phyloP scores from a whole-genome alignment of 1,140 invertebrate genomes.

The Brachionus asplanchnoidis region DNA sequence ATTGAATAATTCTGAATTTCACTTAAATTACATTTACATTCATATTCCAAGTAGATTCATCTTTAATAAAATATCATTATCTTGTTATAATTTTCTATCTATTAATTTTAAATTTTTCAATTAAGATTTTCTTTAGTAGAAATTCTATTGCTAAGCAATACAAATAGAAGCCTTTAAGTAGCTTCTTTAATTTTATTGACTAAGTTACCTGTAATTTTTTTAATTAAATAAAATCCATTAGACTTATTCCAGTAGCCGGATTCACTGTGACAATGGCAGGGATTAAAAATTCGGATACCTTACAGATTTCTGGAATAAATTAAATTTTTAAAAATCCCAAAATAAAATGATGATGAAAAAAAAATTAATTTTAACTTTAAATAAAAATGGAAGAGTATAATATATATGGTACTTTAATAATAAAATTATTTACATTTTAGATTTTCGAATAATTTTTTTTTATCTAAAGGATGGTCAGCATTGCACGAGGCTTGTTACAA shows the following conservation, averaged over 20 bases:
- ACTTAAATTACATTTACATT: too few species aligned
- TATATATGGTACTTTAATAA: background rate
- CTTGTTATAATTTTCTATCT: background rate
- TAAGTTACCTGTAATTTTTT: background rate
- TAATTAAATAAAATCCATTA: background rate
- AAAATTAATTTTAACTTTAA: background rate
- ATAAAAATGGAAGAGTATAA: constrained; percentile 40
- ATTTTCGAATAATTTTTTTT: too few species aligned
- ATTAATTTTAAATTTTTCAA: background rate
- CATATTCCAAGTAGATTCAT: too few species aligned
- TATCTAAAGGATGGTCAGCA: constrained; percentile 6
- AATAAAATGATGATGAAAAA: background rate
- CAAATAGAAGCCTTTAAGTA: background rate
- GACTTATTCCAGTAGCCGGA: background rate
- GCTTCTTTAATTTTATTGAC: background rate
- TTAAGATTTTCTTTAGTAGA: background rate
- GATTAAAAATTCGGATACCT: background rate
- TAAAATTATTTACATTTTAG: too few species aligned
- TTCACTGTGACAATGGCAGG: background rate
- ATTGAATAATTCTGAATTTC: too few species aligned
- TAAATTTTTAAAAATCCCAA: background rate
- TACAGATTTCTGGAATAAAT: background rate
- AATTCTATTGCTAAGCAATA: background rate
- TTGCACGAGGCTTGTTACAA: constrained; percentile 37
- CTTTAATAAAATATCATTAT: too few species aligned